phyloP scores from a whole-genome alignment of 2,888 invertebrate genomes.

The Tiphia femorata region DNA sequence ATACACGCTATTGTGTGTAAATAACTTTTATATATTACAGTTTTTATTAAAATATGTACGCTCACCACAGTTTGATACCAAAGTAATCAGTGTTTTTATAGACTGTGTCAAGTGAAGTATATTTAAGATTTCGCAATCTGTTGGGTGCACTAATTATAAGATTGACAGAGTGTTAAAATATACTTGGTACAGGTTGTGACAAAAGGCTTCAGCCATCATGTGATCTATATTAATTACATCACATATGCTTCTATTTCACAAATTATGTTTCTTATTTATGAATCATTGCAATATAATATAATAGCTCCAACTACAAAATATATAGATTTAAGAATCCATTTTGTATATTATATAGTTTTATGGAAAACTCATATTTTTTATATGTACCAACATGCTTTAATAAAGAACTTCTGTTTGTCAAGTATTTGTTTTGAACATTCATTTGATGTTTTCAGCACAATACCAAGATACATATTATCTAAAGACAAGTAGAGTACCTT shows the following conservation, averaged over 20 bases:
- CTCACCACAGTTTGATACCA: conserved; percentile 16
- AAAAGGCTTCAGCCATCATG: conserved; percentile 5
- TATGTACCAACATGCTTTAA: too few relatives aligned
- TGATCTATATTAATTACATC: background rate
- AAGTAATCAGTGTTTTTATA: conserved; percentile 51
- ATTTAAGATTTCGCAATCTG: conserved; percentile 55
- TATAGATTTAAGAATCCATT: background rate
- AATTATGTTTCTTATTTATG: too few relatives aligned
- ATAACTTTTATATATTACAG: conserved; percentile 15
- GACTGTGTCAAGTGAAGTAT: conserved; percentile 47
- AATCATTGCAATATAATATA: too few relatives aligned
- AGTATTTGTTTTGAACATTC: too few relatives aligned
- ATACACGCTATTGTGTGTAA: background rate
- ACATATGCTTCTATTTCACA: too few relatives aligned
- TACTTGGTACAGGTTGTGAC: conserved; percentile 18
- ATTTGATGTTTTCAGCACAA: too few relatives aligned
- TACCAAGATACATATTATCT: too few relatives aligned
- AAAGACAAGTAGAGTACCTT: too few relatives aligned
- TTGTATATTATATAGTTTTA: background rate
- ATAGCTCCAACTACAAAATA: too few relatives aligned
- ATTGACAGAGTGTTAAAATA: conserved; percentile 48
- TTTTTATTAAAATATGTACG: conserved; percentile 4
- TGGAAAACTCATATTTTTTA: background rate
- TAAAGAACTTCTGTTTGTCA: too few relatives aligned
- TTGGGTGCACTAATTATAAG: conserved; percentile 60